Percentiles rank a stretch among this genome's conserved stretches.
Evolutionary conservation across 2,113 vertebrate species (phyloP).

Genomic region (Xenopus tropicalis): UCB_Xtro_10.0 CM004449.2:85480501-85481000

Average conservation of each 20-base stretch:
- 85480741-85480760: constrained; percentile 15
- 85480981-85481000: too few species aligned
- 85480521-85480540: background rate
- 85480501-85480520: too few species aligned
- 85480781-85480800: constrained; percentile 15
- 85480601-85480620: constrained; percentile 9
- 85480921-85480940: too few species aligned
- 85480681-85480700: constrained; percentile 45
- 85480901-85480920: too few species aligned
- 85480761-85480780: constrained; percentile 18
- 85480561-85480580: background rate
- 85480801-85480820: background rate
- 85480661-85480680: constrained; percentile 41
- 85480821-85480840: background rate
- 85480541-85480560: background rate
- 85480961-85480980: too few species aligned
- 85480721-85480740: constrained; percentile 42
- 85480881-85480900: too few species aligned
- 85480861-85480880: too few species aligned
- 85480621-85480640: constrained; percentile 13
- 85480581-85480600: background rate
- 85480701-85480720: constrained; percentile 44
- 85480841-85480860: too few species aligned
- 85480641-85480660: constrained; percentile 32
- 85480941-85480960: too few species aligned